Percentiles rank a stretch among this genome's conserved stretches.
phyloP scores from a whole-genome alignment of 2,888 invertebrate genomes.

The Macropis europaea region DNA sequence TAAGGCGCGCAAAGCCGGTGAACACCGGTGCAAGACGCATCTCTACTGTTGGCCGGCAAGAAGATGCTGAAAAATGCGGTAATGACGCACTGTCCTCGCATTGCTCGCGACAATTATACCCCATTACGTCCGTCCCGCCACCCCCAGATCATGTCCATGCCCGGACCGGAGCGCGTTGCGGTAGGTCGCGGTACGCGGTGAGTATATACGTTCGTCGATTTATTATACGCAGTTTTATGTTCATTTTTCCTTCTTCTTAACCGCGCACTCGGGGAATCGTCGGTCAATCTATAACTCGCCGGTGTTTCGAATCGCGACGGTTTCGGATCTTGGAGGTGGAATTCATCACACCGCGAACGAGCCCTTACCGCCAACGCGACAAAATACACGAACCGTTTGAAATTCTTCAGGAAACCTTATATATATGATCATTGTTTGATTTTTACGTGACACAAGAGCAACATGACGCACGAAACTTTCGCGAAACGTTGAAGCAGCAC shows the following conservation, averaged over 20 bases:
- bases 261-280: not conserved
- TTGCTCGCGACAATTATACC: constrained; percentile 79
- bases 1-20: constrained; percentile 59
- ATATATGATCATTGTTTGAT: too few relatives aligned
- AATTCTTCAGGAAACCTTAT: too few relatives aligned
- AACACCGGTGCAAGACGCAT: constrained; percentile 59
- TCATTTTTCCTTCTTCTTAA: not conserved
- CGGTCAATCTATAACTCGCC: not conserved
- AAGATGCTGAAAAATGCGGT: constrained; percentile 78
- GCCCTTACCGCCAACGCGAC: too few relatives aligned
- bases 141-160: constrained; percentile 57
- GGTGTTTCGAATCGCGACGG: not conserved
- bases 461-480: too few relatives aligned
- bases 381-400: too few relatives aligned
- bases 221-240: constrained; percentile 57
- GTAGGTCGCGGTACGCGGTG: constrained; percentile 71
- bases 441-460: too few relatives aligned
- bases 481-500: constrained; percentile 2
- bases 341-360: too few relatives aligned
- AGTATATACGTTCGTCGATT: constrained; percentile 64
- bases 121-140: constrained; percentile 74
- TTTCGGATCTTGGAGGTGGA: too few relatives aligned
- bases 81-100: constrained; percentile 79
- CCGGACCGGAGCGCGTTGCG: constrained; percentile 71
- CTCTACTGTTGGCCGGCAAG: constrained; percentile 64